Evolutionary conservation across 2,113 vertebrate species (phyloP).

Genomic region (Tachysurus vachellii): DNA sequence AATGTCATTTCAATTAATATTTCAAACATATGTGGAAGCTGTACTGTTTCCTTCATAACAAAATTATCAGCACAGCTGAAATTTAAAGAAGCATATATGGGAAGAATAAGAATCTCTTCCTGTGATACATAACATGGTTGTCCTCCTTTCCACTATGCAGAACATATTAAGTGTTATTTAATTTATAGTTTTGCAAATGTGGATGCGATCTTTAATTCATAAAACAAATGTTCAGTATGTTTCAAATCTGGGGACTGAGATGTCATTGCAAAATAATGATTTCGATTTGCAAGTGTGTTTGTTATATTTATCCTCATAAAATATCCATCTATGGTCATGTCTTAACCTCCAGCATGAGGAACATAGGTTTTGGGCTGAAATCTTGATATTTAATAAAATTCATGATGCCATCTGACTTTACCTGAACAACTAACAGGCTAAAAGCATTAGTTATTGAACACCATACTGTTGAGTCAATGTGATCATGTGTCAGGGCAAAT

Average conservation of each 20-base stretch:
- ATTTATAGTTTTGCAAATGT: neutral
- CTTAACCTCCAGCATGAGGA: neutral
- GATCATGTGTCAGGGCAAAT: neutral
- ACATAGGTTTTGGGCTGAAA: neutral
- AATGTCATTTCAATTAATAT: neutral
- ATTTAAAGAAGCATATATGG: neutral
- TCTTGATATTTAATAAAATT: neutral
- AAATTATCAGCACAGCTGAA: neutral
- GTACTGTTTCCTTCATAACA: neutral
- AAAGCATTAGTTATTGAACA: neutral
- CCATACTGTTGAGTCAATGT: neutral
- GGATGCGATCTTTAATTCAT: neutral
- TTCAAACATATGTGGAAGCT: neutral
- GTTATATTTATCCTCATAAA: neutral
- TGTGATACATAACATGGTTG: neutral
- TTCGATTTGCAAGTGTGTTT: neutral
- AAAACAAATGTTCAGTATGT: neutral
- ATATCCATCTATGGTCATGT: neutral
- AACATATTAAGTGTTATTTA: neutral
- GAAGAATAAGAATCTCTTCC: neutral
- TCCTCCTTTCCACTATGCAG: neutral
- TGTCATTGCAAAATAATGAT: neutral
- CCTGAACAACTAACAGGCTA: neutral
- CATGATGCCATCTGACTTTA: neutral
- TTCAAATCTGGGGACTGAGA: neutral